Evolutionary conservation across 1,140 invertebrate species (phyloP), one percentile per base, ranked within the genome.

Genomic region (Drosophila bifasciata): DNA sequence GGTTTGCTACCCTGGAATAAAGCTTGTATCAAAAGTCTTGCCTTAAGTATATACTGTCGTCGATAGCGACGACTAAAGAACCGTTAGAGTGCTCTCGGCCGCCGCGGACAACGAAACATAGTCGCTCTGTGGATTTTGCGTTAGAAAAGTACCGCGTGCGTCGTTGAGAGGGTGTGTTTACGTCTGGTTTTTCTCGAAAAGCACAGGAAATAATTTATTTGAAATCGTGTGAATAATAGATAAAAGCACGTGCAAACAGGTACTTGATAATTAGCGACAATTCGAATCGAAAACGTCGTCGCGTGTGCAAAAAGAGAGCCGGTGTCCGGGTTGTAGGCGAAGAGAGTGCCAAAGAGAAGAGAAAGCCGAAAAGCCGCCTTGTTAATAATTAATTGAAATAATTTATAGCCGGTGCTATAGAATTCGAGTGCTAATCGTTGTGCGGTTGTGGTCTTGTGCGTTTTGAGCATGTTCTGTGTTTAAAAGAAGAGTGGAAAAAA

Each of bases 161-260:
- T 11, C 28, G 8, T 32, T 32, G 15, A 9, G 43, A 9, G 16
- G 1, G 3, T 5, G 16, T 17, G 16, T 19, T 1, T 1, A 40
- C 21, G 39, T 16, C 52, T 40, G 39, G 36, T 43, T 43, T 36
- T 36, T 36, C 32, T 36, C 11, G 11, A 32, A 32, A 32, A 11
- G 32, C 32, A 36, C 3, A 13, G 11, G 32, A 11, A 36, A 36
- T 13, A 5, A 13, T 36, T 13, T 32, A 9, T 32, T 32, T 13
- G 0, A 36, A 36, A 36, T 36, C 32, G 32, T 11, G 32, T 36
- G 32, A 36, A 36, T 36, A 36, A 36, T 36, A 36, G 32, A 36
- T 36, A 41, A 46, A 46, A 68, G 66, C 66, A 69, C 66, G 66
- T 69, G 66, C 66, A 68, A 68, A 69, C 66, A 68, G 66, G 63